A percentile compares a stretch with the other conserved stretches of the same genome.
Evolutionary conservation across 1,140 invertebrate genomes (phyloP).

Genomic region (Contarinia nasturtii): DNA sequence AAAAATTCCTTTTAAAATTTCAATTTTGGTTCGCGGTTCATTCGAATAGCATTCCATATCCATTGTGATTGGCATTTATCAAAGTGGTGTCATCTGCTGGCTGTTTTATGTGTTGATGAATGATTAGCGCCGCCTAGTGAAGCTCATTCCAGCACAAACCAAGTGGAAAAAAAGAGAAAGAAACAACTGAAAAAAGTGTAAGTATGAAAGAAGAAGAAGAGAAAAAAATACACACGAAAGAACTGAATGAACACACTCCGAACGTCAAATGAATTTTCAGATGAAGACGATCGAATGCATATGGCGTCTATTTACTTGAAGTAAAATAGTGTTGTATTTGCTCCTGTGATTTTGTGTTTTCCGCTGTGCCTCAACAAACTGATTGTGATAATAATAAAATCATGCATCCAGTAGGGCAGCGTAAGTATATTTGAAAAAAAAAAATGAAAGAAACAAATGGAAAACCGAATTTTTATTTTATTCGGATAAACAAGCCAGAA

Average conservation of each 20-base stretch:
- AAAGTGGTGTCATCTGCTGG: no score
- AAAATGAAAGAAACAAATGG: neutral
- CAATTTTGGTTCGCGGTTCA: no score
- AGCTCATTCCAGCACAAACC: neutral
- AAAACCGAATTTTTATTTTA: neutral
- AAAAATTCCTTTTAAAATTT: no score
- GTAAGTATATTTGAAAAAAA: constrained; percentile 22
- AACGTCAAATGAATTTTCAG: constrained; percentile 10
- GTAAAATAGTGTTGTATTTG: neutral
- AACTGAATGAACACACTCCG: constrained; percentile 22
- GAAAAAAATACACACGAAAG: constrained; percentile 13
- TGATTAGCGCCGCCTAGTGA: neutral
- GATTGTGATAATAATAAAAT: constrained; percentile 7
- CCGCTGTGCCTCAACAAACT: constrained; percentile 2
- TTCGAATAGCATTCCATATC: no score
- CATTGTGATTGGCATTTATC: no score
- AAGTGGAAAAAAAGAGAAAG: neutral
- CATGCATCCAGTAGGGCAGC: constrained; percentile 35
- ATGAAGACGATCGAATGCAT: constrained; percentile 5
- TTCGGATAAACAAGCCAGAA: neutral
- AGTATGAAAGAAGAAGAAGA: constrained; percentile 10
- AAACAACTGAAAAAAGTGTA: constrained; percentile 1
- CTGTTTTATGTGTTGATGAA: no score
- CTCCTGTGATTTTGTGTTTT: constrained; percentile 2
- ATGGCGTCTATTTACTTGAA: constrained; percentile 1